A percentile compares a stretch with the other conserved stretches of the same genome.
Conservation (phyloP, 2,113 vertebrate species). For the Chamaea fasciata region DNA sequence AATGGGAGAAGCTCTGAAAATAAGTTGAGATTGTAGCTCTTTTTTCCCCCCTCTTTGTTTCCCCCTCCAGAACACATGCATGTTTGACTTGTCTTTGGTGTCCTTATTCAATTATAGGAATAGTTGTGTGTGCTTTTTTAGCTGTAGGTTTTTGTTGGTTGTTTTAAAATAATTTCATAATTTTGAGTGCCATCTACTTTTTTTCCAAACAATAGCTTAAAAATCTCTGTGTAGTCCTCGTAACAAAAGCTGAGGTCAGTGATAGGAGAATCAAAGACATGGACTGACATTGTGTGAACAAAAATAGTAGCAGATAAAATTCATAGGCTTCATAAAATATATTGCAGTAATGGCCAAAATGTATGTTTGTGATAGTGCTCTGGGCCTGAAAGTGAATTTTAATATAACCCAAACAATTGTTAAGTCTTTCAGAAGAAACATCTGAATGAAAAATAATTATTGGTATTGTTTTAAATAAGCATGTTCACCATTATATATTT, state of each 20-base stretch:
- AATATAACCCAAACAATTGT: background rate
- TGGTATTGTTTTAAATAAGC: background rate
- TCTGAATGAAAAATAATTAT: background rate
- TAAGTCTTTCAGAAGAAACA: background rate
- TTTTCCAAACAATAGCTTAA: background rate
- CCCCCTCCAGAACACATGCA: background rate
- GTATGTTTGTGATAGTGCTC: background rate
- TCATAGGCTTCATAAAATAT: background rate
- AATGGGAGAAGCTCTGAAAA: background rate
- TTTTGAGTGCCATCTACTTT: background rate
- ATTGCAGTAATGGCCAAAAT: background rate
- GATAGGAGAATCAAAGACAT: background rate
- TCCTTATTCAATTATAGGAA: background rate
- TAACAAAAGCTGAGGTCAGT: background rate
- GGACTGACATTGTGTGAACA: background rate
- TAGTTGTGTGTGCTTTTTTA: background rate
- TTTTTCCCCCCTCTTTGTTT: fast-evolving
- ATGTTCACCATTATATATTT: background rate
- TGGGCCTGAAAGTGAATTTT: background rate
- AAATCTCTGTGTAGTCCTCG: background rate
- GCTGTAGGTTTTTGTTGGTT: background rate
- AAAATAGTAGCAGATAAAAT: background rate
- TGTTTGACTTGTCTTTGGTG: background rate
- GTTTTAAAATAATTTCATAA: background rate
- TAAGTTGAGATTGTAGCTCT: background rate